A percentile compares a stretch with the other conserved stretches of the same genome.
These are phyloP conservation scores for Homarus gammarus DNA, from an alignment of 2,888 invertebrate species.

Conservation along the genomic window DNA sequence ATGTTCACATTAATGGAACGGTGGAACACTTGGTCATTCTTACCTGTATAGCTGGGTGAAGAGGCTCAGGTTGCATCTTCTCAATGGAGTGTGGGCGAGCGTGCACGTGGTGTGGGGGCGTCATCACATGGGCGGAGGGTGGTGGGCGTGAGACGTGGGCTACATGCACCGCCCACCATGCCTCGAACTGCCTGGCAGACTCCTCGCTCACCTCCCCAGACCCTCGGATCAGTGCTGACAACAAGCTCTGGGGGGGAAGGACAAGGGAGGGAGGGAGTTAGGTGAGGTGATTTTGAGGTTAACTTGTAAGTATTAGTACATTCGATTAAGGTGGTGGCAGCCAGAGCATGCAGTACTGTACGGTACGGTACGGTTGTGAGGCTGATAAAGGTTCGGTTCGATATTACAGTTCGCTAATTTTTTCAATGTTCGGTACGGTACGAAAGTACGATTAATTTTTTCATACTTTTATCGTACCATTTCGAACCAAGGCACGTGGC, in stretches of 20 bases:
- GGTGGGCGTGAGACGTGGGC: slow-evolving; percentile 48
- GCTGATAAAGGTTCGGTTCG: too few species aligned
- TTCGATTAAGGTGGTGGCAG: neutral
- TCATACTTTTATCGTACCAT: too few species aligned
- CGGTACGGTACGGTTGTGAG: too few species aligned
- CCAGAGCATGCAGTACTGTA: too few species aligned
- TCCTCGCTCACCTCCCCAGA: slow-evolving; percentile 72
- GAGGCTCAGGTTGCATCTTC: slow-evolving; percentile 33
- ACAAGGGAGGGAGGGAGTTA: neutral
- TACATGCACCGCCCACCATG: slow-evolving; percentile 75
- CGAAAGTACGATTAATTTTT: too few species aligned
- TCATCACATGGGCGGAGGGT: slow-evolving; percentile 43
- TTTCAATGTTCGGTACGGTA: too few species aligned
- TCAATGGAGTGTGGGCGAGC: slow-evolving; percentile 38
- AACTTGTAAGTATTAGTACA: neutral
- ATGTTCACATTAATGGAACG: neutral
- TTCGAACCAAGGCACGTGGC: too few species aligned
- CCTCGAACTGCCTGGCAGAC: slow-evolving; percentile 73
- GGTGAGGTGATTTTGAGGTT: neutral
- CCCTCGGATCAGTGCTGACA: slow-evolving; percentile 65
- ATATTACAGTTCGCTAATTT: too few species aligned
- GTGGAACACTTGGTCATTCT: neutral
- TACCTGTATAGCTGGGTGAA: slow-evolving; percentile 64
- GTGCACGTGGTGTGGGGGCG: slow-evolving; percentile 51
- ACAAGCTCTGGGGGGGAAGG: slow-evolving; percentile 40